phyloP scores from a whole-genome alignment of 2,113 vertebrate genomes.

The Dasypus novemcinctus region DNA sequence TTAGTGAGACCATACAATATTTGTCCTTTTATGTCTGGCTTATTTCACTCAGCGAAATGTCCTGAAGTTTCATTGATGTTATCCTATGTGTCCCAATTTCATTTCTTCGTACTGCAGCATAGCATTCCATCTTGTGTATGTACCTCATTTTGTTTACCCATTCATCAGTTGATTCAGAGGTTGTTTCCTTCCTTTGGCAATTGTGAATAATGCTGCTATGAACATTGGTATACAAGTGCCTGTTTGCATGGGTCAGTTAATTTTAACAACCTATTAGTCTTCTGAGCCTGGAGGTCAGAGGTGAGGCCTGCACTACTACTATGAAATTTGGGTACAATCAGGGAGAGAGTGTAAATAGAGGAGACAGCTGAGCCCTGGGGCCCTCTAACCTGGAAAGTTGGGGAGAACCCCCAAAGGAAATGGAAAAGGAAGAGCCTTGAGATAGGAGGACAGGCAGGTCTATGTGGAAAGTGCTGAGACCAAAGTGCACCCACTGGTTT shows the following conservation, averaged over 20 bases:
- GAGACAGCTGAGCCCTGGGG: not conserved
- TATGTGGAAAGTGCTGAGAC: not conserved
- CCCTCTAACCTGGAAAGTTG: not conserved
- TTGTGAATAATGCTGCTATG: no score
- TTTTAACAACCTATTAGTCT: not conserved
- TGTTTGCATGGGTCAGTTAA: not conserved
- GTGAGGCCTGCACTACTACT: not conserved
- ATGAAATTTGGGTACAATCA: not conserved
- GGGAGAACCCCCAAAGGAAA: not conserved
- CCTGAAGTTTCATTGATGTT: no score
- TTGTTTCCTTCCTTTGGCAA: no score
- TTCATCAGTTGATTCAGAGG: no score
- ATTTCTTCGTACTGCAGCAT: no score
- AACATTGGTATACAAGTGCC: no score
- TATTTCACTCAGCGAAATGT: no score
- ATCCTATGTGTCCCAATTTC: no score
- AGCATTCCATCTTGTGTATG: no score
- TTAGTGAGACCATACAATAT: no score
- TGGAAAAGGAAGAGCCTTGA: fast-evolving
- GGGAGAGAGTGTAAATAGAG: not conserved
- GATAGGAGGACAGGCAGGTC: not conserved
- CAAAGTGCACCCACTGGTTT: not conserved
- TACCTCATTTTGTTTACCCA: no score
- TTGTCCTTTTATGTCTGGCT: no score
- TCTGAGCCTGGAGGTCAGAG: not conserved